A percentile compares a stretch with the other conserved stretches of the same genome.
Evolutionary conservation across 2,113 vertebrate genomes (phyloP).

Genomic region (Petrocephalus zakoni): DNA sequence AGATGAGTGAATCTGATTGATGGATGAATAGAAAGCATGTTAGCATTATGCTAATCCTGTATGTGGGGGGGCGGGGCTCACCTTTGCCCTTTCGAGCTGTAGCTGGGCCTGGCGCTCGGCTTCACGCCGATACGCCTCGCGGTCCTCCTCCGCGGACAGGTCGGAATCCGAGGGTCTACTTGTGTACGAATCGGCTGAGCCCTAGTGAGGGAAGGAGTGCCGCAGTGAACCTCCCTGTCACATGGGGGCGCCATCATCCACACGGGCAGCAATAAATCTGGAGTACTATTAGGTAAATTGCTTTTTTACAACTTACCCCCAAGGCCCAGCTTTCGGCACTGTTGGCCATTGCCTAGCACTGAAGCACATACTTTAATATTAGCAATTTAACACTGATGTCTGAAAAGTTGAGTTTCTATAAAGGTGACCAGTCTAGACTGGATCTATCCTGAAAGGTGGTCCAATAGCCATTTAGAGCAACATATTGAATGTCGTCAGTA

Average conservation of each 20-base stretch:
- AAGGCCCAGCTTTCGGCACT: not conserved
- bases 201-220: constrained; percentile 55
- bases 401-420: not conserved
- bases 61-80: constrained; percentile 35
- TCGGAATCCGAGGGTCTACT: constrained; percentile 96
- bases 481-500: not conserved
- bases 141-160: constrained; percentile 95
- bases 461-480: not conserved
- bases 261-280: not conserved
- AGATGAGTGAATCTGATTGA: not conserved
- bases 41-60: not conserved
- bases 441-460: not conserved
- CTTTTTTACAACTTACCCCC: not conserved
- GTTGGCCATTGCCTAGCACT: not conserved
- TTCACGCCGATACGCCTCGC: constrained; percentile 88
- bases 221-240: not conserved
- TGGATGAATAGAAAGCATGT: not conserved
- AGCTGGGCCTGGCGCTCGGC: constrained; percentile 92
- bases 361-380: not conserved
- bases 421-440: not conserved
- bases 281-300: not conserved
- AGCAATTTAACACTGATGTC: not conserved
- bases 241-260: not conserved
- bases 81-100: constrained; percentile 94
- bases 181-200: constrained; percentile 94